Conservation (phyloP, 1,140 invertebrate genomes). For the Mya arenaria region DNA sequence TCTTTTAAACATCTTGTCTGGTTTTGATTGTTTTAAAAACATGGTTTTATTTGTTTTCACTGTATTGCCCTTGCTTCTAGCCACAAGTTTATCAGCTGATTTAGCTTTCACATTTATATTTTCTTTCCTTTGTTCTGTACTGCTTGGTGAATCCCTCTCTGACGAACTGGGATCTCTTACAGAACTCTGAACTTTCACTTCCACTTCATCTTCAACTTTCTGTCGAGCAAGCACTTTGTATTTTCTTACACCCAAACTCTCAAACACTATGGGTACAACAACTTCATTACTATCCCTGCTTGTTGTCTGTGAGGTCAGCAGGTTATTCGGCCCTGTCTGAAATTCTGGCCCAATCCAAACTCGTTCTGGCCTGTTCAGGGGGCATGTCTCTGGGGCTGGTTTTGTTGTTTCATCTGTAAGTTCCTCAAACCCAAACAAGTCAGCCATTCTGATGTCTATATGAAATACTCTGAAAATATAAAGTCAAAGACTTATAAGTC, state of each 20-base stretch:
- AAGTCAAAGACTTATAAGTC: too few species aligned
- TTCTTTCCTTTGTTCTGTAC: slow-evolving; percentile 41
- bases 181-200: too few species aligned
- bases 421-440: slow-evolving; percentile 52
- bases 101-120: slow-evolving; percentile 9
- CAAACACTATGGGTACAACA: slow-evolving; percentile 31
- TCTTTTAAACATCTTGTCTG: too few species aligned
- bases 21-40: too few species aligned
- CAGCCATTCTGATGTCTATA: not conserved
- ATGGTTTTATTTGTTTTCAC: too few species aligned
- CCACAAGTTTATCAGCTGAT: not conserved
- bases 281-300: slow-evolving; percentile 39
- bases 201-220: slow-evolving; percentile 47
- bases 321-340: too few species aligned
- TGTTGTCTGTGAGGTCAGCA: too few species aligned
- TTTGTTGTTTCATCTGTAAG: slow-evolving; percentile 20
- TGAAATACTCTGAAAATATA: not conserved
- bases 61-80: too few species aligned
- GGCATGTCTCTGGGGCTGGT: not conserved
- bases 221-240: slow-evolving; percentile 48
- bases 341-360: too few species aligned
- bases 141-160: slow-evolving; percentile 29
- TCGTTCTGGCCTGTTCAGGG: too few species aligned
- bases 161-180: slow-evolving; percentile 6
- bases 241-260: slow-evolving; percentile 39